phyloP scores from a whole-genome alignment of 2,113 vertebrate species.

The Carassius carassius region DNA sequence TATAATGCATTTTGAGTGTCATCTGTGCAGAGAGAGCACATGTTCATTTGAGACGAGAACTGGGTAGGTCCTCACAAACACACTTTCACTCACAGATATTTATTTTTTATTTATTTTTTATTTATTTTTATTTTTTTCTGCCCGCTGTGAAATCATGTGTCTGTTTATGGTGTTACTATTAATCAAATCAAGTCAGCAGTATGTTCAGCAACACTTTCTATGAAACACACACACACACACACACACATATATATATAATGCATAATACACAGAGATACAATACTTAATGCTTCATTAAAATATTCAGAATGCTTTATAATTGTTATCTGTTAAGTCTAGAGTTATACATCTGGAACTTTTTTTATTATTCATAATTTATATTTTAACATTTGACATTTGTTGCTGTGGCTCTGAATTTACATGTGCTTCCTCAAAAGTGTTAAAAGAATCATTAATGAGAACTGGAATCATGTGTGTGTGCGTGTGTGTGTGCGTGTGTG shows the following conservation, averaged over 20 bases:
- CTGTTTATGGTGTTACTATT: slow-evolving; percentile 35
- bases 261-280: neutral
- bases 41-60: slow-evolving; percentile 62
- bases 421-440: neutral
- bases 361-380: neutral
- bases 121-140: slow-evolving; percentile 30
- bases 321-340: neutral
- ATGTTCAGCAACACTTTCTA: slow-evolving; percentile 9
- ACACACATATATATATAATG: neutral
- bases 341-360: neutral
- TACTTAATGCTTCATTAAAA: neutral
- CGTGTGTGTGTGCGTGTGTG: neutral
- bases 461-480: neutral
- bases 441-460: neutral
- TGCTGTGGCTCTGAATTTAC: neutral
- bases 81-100: slow-evolving; percentile 39
- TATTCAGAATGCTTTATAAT: slow-evolving; percentile 7
- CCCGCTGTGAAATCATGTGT: slow-evolving; percentile 38
- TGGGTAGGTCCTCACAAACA: slow-evolving; percentile 41
- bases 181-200: slow-evolving; percentile 38
- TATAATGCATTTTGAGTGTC: slow-evolving; percentile 94
- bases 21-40: slow-evolving; percentile 80
- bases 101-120: slow-evolving; percentile 27
- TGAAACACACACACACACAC: neutral
- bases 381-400: neutral